Conservation (phyloP, 53 echinoderm and acorn worm species). For the Patiria pectinifera region DNA sequence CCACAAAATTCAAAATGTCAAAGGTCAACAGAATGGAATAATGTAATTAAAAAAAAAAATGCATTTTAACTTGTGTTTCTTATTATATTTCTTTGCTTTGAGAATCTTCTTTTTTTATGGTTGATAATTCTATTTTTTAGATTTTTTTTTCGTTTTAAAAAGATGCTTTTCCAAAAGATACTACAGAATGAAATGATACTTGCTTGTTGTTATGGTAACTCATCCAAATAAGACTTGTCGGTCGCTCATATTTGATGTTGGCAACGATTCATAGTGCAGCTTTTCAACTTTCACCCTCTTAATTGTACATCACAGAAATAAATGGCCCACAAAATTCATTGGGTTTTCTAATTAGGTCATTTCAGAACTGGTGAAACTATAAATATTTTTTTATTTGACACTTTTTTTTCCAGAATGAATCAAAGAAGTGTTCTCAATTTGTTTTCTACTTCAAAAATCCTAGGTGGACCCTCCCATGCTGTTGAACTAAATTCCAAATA, state of each 20-base stretch:
- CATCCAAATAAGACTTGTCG: no score
- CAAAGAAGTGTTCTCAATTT: no score
- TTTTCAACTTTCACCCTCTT: not conserved
- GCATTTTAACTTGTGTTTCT: not conserved
- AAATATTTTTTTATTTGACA: no score
- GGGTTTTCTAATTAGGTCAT: not conserved
- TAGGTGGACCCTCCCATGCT: no score
- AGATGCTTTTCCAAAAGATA: not conserved
- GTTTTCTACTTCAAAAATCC: no score
- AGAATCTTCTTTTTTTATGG: not conserved
- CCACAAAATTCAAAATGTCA: no score
- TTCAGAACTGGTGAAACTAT: no score
- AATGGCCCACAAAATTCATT: not conserved
- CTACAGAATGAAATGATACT: not conserved
- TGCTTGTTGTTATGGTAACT: not conserved
- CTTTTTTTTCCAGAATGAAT: no score
- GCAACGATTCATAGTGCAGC: no score
- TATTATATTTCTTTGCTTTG: not conserved
- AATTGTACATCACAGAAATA: not conserved
- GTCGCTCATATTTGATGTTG: not conserved
- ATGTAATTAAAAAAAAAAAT: no score
- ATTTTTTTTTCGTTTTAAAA: no score
- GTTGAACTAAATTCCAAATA: not conserved
- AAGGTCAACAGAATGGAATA: no score
- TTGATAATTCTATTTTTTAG: not conserved